Conservation (phyloP, 2,113 vertebrate species). For the Hippocampus zosterae region DNA sequence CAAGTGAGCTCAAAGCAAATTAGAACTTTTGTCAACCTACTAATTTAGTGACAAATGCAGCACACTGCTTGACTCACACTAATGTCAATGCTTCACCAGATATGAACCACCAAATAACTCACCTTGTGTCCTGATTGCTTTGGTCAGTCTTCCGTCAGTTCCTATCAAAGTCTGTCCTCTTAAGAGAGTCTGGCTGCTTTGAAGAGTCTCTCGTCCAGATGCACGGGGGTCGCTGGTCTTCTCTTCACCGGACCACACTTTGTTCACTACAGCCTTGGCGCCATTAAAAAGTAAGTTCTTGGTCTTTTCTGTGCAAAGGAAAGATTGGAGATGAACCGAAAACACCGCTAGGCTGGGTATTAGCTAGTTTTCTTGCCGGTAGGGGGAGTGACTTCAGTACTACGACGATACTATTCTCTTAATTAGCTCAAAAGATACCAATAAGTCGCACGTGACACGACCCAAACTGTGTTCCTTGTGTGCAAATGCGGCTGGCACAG, state of each 20-base stretch:
- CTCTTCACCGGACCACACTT: slow-evolving; percentile 60
- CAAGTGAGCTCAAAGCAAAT: too few relatives aligned
- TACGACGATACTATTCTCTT: too few relatives aligned
- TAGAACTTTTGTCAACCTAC: too few relatives aligned
- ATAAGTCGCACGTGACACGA: rapidly evolving
- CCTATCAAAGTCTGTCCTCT: slow-evolving; percentile 72
- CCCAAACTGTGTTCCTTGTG: background rate
- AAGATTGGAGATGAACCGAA: background rate
- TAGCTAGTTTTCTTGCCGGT: background rate
- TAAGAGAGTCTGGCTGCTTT: slow-evolving; percentile 51
- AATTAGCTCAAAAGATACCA: background rate
- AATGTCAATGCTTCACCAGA: background rate
- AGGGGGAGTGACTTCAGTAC: background rate
- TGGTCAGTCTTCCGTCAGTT: slow-evolving; percentile 66
- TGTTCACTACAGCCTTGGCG: slow-evolving; percentile 64
- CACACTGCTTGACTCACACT: too few relatives aligned
- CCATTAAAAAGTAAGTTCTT: slow-evolving; percentile 71
- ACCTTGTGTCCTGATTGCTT: slow-evolving; percentile 46
- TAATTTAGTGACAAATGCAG: too few relatives aligned
- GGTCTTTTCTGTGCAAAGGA: slow-evolving; percentile 61
- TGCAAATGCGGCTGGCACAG: background rate
- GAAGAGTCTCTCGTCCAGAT: background rate
- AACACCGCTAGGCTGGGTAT: background rate
- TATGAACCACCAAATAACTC: slow-evolving; percentile 5
- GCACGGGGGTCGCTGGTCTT: slow-evolving; percentile 5